phyloP scores from a whole-genome alignment of 2,888 invertebrate species.

The Exephanes ischioxanthus region DNA sequence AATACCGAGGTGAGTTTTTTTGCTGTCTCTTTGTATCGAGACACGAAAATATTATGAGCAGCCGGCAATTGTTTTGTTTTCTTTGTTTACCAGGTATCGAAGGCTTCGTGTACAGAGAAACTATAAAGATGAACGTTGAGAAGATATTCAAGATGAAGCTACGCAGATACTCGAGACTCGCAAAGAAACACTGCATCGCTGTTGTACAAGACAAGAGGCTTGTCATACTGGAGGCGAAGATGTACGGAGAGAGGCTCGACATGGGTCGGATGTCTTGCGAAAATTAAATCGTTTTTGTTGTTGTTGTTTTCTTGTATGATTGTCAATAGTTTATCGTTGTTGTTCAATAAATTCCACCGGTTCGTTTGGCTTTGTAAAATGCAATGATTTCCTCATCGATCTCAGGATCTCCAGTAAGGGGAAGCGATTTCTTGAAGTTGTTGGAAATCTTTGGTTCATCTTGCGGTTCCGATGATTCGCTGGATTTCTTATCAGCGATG shows the following conservation, averaged over 20 bases:
- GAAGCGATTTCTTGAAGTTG: slow-evolving; percentile 81
- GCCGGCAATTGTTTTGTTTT: slow-evolving; percentile 21
- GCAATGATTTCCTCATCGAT: slow-evolving; percentile 86
- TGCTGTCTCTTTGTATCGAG: background rate
- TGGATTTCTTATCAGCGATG: background rate
- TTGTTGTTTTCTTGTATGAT: slow-evolving; percentile 61
- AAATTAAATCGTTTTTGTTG: slow-evolving; percentile 14
- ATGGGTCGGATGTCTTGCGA: slow-evolving; percentile 68
- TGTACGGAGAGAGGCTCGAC: slow-evolving; percentile 84
- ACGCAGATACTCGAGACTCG: slow-evolving; percentile 73
- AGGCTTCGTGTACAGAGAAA: slow-evolving; percentile 84
- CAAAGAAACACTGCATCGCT: slow-evolving; percentile 79
- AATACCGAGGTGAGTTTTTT: slow-evolving; percentile 84
- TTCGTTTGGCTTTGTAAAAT: slow-evolving; percentile 81
- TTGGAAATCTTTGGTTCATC: slow-evolving; percentile 6
- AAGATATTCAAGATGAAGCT: slow-evolving; percentile 82
- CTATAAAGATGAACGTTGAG: slow-evolving; percentile 80
- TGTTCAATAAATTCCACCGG: slow-evolving; percentile 71
- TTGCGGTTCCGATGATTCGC: background rate
- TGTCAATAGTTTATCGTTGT: slow-evolving; percentile 22
- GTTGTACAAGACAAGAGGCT: slow-evolving; percentile 82
- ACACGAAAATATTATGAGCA: background rate
- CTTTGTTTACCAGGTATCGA: slow-evolving; percentile 81
- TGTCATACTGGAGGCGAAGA: slow-evolving; percentile 83
- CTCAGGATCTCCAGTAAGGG: slow-evolving; percentile 85